Percentiles rank a stretch among this genome's conserved stretches.
Evolutionary conservation across 2,888 invertebrate species (phyloP).

Genomic region (Drosophila paramelanica): DNA sequence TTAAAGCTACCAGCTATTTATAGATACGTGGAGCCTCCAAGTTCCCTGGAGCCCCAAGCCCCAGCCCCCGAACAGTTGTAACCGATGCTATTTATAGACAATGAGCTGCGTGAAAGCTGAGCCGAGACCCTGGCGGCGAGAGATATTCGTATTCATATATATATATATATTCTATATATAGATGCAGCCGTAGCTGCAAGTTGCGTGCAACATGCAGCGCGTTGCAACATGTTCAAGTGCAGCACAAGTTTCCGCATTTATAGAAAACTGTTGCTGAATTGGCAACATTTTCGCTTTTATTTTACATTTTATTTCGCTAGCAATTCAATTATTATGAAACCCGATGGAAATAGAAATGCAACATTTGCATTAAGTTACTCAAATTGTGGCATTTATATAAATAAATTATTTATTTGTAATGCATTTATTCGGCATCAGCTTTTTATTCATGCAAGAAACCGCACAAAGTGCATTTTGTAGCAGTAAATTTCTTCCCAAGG

Average conservation of each 20-base stretch:
- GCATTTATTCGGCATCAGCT: neutral
- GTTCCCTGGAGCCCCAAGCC: neutral
- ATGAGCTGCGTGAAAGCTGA: conserved; percentile 11
- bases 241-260: neutral
- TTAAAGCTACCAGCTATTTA: conserved; percentile 46
- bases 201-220: conserved; percentile 14
- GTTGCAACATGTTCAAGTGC: neutral
- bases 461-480: conserved; percentile 17
- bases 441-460: conserved; percentile 1
- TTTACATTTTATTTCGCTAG: neutral
- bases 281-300: neutral
- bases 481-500: conserved; percentile 7
- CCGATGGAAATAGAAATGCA: neutral
- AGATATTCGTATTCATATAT: conserved; percentile 20
- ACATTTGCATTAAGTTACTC: neutral
- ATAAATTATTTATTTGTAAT: conserved; percentile 5
- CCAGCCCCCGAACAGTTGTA: conserved; percentile 37
- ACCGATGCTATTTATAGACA: conserved; percentile 47
- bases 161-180: conserved; percentile 30
- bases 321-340: conserved; percentile 2
- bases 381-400: conserved; percentile 5
- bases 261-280: conserved; percentile 9
- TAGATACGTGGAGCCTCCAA: conserved; percentile 22
- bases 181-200: conserved; percentile 25
- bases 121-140: neutral